Conservation (phyloP, 2,113 vertebrate genomes). For the Grantiella picta region DNA sequence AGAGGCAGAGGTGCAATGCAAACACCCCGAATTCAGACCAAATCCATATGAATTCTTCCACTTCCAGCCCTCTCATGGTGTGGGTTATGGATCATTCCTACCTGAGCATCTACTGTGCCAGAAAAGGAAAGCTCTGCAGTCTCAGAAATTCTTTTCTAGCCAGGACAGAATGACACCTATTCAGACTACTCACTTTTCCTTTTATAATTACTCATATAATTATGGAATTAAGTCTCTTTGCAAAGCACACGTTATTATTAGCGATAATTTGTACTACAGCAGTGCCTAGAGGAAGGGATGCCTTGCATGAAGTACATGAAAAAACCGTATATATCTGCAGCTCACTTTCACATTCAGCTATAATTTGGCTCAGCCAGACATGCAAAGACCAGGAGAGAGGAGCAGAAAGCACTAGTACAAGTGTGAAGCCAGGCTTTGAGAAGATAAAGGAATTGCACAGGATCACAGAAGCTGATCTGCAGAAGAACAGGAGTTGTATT, state of each 20-base stretch:
- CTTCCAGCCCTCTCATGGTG: neutral
- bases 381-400: neutral
- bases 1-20: neutral
- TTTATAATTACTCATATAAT: slow-evolving; percentile 50
- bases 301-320: neutral
- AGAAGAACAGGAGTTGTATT: neutral
- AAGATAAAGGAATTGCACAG: neutral
- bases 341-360: neutral
- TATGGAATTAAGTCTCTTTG: slow-evolving; percentile 44
- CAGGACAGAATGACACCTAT: neutral
- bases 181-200: slow-evolving; percentile 13
- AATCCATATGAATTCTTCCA: neutral
- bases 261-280: slow-evolving; percentile 53
- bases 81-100: neutral
- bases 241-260: slow-evolving; percentile 43
- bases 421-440: neutral
- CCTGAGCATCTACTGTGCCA: neutral
- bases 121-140: neutral
- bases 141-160: neutral
- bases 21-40: neutral
- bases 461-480: neutral
- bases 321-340: neutral
- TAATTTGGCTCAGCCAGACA: neutral
- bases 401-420: neutral
- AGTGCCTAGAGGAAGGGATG: slow-evolving; percentile 39